Evolutionary conservation across 2,113 vertebrate genomes (phyloP).

Genomic region (Apteryx mantelli): DNA sequence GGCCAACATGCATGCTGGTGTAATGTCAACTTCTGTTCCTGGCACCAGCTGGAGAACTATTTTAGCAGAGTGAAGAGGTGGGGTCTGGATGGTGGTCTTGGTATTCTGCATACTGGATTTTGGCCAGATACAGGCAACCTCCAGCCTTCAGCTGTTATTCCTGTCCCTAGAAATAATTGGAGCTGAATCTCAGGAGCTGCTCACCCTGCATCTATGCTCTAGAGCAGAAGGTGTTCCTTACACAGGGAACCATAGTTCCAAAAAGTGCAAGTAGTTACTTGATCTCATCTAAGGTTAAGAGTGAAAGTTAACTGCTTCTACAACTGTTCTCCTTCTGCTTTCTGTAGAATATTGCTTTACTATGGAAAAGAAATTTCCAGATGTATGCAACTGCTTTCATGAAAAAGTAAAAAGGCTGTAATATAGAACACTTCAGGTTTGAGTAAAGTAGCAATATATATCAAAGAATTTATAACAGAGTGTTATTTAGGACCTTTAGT

Average conservation of each 20-base stretch:
- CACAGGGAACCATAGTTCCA: neutral
- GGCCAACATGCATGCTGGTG: conserved; percentile 19
- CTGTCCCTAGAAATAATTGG: conserved; percentile 54
- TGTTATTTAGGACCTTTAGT: neutral
- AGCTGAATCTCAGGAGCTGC: neutral
- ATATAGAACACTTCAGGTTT: neutral
- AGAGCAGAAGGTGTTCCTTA: neutral
- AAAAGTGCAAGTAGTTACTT: neutral
- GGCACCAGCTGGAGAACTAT: conserved; percentile 48
- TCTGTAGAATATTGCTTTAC: neutral
- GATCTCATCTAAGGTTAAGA: conserved; percentile 1
- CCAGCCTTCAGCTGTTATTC: conserved; percentile 44
- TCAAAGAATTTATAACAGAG: neutral
- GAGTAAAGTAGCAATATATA: neutral
- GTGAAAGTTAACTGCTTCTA: neutral
- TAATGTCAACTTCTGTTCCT: conserved; percentile 56
- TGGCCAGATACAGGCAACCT: conserved; percentile 24
- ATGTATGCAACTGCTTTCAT: neutral
- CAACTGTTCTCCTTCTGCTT: conserved; percentile 13
- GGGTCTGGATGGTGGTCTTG: conserved; percentile 34
- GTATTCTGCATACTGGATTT: conserved; percentile 48
- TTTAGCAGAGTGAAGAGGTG: conserved; percentile 49
- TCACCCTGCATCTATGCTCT: neutral
- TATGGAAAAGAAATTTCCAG: neutral
- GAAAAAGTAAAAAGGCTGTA: neutral